Evolutionary conservation across 2,797 vertebrate genomes (phyloP).

Genomic region (Molossus molossus): DNA sequence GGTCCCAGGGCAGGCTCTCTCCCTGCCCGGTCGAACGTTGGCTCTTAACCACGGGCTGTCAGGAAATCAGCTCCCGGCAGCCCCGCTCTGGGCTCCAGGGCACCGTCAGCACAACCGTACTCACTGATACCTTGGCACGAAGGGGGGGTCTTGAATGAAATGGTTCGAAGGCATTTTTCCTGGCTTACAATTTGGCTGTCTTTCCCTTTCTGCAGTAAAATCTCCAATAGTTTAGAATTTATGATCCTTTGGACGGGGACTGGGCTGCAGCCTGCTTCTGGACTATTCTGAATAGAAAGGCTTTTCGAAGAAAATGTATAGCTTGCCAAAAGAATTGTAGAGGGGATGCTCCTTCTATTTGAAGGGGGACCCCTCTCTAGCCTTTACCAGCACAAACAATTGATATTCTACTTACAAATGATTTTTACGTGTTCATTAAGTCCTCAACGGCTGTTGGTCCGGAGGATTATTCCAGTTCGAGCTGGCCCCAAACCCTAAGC

Average conservation of each 20-base stretch:
- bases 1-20: background rate
- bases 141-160: constrained; percentile 67
- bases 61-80: background rate
- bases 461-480: background rate
- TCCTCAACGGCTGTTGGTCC: background rate
- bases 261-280: constrained; percentile 70
- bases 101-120: constrained; percentile 51
- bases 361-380: background rate
- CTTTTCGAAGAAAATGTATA: constrained; percentile 78
- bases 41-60: constrained; percentile 60
- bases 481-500: constrained; percentile 3
- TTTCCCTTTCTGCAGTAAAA: constrained; percentile 78
- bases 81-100: constrained; percentile 18
- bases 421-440: constrained; percentile 40
- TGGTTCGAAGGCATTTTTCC: constrained; percentile 67
- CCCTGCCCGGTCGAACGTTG: background rate
- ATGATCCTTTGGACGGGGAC: constrained; percentile 70
- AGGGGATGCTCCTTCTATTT: background rate
- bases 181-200: constrained; percentile 67
- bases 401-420: constrained; percentile 63
- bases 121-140: constrained; percentile 35
- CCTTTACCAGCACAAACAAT: constrained; percentile 42
- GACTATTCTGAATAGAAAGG: constrained; percentile 57
- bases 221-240: constrained; percentile 75
- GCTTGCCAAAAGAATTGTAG: constrained; percentile 49